Base-by-base conservation (phyloP, 2,888 invertebrate species). In the Polydrusus cervinus region DNA sequence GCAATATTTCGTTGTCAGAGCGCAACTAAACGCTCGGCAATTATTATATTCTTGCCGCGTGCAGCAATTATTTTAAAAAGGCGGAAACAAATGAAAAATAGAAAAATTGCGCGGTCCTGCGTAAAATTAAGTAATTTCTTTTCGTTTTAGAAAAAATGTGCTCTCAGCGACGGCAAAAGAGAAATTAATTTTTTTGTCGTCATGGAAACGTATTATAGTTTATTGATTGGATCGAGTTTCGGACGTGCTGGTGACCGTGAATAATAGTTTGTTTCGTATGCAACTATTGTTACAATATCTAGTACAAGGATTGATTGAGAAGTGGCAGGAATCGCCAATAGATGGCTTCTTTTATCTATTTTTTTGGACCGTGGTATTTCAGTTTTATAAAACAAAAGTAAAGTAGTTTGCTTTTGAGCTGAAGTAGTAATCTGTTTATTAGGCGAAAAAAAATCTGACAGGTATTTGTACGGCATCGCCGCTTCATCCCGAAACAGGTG, bases 11-110 rank as follows among this genome's bases (percentile, higher is more conserved):
- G n/a, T 25, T 60, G 70, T 43, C 62, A 62, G 70, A 71, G 70
- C 70, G 62, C 70, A 71, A 71, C 70, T 71, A 64, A 71, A 71
- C 62, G 69, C 60, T 49, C 13, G 30, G 16, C 60, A 69, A 69
- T 69, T 69, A 69, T 69, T 69, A 61, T 69, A 69, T 69, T 69
- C 69, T 25, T 20, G 43, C 45, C 60, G 69, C 69, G 61, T 47
- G 60, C 43, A 60, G 30, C 20, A 69, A 69, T 61, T 61, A 57
- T 34, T 45, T 34, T 7, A 57, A 68, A 68, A 68, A 57, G 57
- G 57, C 60, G 47, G 60, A 69, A 69, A 61, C 25, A 68, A 20
- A 61, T 49, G 49, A 61, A 69, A 61, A 49, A 60, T 16, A 18
- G 14, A 34, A 47, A 64, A 30, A 49, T 16, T 30, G 18, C 20